Conservation (phyloP, 2,888 invertebrate species). For the Trachelus stipa region DNA sequence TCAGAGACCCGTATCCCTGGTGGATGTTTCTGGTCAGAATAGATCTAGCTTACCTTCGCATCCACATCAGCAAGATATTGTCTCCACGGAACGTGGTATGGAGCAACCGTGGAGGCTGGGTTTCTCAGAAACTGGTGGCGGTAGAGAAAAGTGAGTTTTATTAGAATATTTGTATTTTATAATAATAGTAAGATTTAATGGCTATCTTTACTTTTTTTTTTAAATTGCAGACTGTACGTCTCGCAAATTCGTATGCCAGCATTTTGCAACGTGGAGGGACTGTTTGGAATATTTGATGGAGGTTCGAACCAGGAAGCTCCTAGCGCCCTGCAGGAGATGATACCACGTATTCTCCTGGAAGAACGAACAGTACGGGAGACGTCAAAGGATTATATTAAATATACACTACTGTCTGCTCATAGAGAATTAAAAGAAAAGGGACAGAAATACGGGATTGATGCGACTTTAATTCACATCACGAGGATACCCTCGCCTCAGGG, state of each 20-base stretch:
- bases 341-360: slow-evolving; percentile 84
- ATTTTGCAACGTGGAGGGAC: slow-evolving; percentile 83
- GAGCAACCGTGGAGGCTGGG: slow-evolving; percentile 84
- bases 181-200: not conserved
- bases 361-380: slow-evolving; percentile 86
- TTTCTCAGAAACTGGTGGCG: slow-evolving; percentile 87
- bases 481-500: slow-evolving; percentile 72
- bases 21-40: slow-evolving; percentile 87
- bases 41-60: slow-evolving; percentile 74
- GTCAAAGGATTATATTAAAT: slow-evolving; percentile 85
- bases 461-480: slow-evolving; percentile 80
- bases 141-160: slow-evolving; percentile 69
- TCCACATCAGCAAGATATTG: slow-evolving; percentile 60
- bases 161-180: slow-evolving; percentile 3
- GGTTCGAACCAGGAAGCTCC: slow-evolving; percentile 79
- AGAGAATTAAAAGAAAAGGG: slow-evolving; percentile 81
- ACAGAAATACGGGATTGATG: slow-evolving; percentile 79
- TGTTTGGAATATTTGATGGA: slow-evolving; percentile 87
- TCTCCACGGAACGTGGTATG: slow-evolving; percentile 69
- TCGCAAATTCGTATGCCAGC: slow-evolving; percentile 82
- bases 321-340: slow-evolving; percentile 77
- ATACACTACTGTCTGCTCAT: slow-evolving; percentile 84
- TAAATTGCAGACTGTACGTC: slow-evolving; percentile 72
- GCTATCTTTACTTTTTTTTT: not conserved
- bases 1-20: slow-evolving; percentile 83